phyloP scores from a whole-genome alignment of 2,113 vertebrate species.

The Alectura lathami region DNA sequence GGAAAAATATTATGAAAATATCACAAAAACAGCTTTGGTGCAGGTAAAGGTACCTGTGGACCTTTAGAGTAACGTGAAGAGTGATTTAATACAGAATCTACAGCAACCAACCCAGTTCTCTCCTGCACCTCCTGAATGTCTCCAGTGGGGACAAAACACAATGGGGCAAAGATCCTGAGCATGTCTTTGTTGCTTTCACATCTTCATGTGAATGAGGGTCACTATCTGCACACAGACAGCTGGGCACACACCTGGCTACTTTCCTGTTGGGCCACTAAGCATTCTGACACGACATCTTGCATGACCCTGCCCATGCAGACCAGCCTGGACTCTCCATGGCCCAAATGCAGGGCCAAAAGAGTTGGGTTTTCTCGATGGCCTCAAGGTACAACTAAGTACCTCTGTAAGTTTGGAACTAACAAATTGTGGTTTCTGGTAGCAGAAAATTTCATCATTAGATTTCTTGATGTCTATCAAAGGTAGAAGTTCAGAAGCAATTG shows the following conservation, averaged over 20 bases:
- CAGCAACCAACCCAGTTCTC: neutral
- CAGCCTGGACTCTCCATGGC: neutral
- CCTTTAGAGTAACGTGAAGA: neutral
- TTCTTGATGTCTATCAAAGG: neutral
- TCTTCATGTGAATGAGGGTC: neutral
- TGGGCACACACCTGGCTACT: neutral
- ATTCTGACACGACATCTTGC: neutral
- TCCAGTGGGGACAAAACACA: fast-evolving
- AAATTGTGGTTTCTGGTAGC: neutral
- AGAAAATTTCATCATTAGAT: neutral
- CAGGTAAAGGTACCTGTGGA: neutral
- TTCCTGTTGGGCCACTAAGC: neutral
- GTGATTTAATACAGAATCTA: neutral
- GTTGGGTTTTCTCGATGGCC: neutral
- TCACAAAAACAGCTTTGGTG: neutral
- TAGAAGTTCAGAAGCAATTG: neutral
- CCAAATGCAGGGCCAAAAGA: neutral
- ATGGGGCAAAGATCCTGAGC: fast-evolving
- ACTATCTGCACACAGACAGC: no score
- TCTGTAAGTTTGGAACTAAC: neutral
- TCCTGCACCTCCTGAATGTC: neutral
- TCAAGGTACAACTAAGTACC: neutral
- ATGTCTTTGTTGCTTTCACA: neutral
- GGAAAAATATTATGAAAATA: neutral
- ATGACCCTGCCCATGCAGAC: neutral